phyloP scores from a whole-genome alignment of 2,888 invertebrate genomes.

The Pachycephus smyrnensis region DNA sequence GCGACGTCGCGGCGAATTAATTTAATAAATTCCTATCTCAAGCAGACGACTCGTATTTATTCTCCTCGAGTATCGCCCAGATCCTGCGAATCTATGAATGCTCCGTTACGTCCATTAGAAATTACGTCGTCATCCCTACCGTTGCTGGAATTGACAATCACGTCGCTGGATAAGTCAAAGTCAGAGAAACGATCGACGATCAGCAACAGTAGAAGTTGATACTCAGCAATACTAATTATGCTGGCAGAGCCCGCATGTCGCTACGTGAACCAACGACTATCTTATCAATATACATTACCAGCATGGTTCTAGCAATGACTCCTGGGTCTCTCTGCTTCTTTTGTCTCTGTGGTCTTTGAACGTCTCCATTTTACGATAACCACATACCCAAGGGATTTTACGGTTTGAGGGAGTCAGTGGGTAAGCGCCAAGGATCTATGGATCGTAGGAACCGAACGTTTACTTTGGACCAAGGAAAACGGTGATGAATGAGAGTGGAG shows the following conservation, averaged over 20 bases:
- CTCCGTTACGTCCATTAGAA: not conserved
- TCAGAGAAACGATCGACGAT: not conserved
- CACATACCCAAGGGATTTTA: not conserved
- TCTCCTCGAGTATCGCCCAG: not conserved
- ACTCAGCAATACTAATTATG: conserved; percentile 21
- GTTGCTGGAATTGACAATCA: not conserved
- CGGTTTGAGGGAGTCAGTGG: not conserved
- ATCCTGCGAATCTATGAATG: not conserved
- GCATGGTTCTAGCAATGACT: conserved; percentile 42
- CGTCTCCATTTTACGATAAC: not conserved
- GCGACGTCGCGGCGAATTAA: conserved; percentile 66
- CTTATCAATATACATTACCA: conserved; percentile 62
- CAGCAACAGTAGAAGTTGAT: not conserved
- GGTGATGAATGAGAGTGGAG: not conserved
- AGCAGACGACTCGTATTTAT: not conserved
- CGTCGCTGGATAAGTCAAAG: not conserved
- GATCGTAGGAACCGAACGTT: not conserved
- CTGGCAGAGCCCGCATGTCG: conserved; percentile 41
- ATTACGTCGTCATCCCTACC: not conserved
- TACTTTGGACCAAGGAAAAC: not conserved
- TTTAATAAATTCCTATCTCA: conserved; percentile 64
- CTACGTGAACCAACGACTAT: conserved; percentile 33
- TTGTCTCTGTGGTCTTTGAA: not conserved
- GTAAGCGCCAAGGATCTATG: not conserved
- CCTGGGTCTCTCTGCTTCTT: not conserved